Conservation (phyloP, 2,113 vertebrate genomes). For the Cinclus cinclus region DNA sequence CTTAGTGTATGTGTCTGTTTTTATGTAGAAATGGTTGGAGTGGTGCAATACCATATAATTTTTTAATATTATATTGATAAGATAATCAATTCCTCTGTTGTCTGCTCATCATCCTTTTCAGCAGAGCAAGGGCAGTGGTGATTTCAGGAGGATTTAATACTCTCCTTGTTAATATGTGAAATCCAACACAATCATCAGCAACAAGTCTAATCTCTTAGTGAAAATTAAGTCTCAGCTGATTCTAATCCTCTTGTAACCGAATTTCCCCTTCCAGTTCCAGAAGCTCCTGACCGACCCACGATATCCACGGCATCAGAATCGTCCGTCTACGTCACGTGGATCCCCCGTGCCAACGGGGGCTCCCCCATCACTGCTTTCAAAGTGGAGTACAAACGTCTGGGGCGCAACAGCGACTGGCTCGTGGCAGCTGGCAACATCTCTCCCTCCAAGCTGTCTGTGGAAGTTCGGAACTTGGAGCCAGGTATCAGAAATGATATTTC, state of each 20-base stretch:
- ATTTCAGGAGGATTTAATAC: neutral
- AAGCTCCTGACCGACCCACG: constrained; percentile 93
- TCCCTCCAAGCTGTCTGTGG: constrained; percentile 94
- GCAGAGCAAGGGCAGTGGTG: neutral
- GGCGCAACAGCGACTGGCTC: constrained; percentile 82
- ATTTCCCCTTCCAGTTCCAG: constrained; percentile 80
- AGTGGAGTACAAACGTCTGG: constrained; percentile 88
- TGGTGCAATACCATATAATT: neutral
- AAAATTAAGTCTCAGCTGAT: neutral
- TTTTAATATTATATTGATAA: neutral
- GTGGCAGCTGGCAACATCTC: constrained; percentile 91
- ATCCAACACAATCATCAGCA: neutral
- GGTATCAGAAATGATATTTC: constrained; percentile 68
- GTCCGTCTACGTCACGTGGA: constrained; percentile 95
- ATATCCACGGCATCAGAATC: constrained; percentile 91
- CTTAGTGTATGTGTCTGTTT: neutral
- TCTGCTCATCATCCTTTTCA: neutral
- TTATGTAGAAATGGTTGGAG: neutral
- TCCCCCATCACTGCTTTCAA: constrained; percentile 96
- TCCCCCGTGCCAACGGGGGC: constrained; percentile 93
- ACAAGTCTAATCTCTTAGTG: accelerated
- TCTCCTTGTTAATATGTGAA: neutral
- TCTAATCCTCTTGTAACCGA: neutral
- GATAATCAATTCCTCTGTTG: neutral
- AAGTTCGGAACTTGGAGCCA: constrained; percentile 91